Conservation (phyloP, 2,888 invertebrate genomes). For the Nemurella pictetii region DNA sequence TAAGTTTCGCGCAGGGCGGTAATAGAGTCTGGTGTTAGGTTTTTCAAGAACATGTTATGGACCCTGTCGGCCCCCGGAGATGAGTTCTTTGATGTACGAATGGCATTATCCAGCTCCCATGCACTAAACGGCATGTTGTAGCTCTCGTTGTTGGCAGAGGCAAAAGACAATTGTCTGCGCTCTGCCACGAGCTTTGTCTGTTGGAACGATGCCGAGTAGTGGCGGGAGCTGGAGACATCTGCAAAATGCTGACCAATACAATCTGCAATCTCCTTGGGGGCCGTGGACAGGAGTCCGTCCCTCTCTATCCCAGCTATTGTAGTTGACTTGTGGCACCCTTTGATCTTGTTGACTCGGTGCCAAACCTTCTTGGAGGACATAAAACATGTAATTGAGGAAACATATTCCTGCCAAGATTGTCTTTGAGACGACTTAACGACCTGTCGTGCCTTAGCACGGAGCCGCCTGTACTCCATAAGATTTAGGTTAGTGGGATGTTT, state of each 20-base stretch:
- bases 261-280: background rate
- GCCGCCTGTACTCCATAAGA: background rate
- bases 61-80: too few relatives aligned
- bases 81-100: too few relatives aligned
- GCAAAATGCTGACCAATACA: background rate
- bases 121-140: too few relatives aligned
- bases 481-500: background rate
- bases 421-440: background rate
- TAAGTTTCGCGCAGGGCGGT: too few relatives aligned
- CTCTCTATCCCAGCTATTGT: background rate
- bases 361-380: background rate
- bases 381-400: background rate
- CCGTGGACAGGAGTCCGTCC: background rate
- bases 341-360: constrained; percentile 10
- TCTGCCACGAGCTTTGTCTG: background rate
- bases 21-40: too few relatives aligned
- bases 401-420: background rate
- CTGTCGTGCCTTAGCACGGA: background rate
- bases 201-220: constrained; percentile 7
- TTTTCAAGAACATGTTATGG: too few relatives aligned
- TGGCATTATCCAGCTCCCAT: too few relatives aligned
- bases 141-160: too few relatives aligned
- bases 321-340: background rate
- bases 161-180: background rate
- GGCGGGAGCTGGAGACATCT: too few relatives aligned